Evolutionary conservation across 23 tunicate genomes (phyloP).

Genomic region (Halocynthia aurantium): DNA sequence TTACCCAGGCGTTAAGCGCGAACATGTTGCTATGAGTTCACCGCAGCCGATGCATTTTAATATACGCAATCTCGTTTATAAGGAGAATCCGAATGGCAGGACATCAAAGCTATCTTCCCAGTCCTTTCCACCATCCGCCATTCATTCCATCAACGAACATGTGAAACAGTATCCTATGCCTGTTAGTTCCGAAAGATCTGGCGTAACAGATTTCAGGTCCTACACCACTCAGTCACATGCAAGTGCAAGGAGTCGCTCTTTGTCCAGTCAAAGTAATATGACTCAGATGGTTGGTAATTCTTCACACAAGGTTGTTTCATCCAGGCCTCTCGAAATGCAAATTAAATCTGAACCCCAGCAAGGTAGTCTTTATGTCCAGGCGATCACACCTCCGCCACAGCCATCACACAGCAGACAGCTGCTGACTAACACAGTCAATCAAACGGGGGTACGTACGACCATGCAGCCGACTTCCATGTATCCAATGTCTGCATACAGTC

Average conservation of each 20-base stretch:
- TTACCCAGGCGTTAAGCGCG: not conserved
- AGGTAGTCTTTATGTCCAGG: not conserved
- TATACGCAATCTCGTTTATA: conserved; percentile 73
- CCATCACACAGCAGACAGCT: not conserved
- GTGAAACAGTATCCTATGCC: too few relatives aligned
- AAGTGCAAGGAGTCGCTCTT: conserved; percentile 5
- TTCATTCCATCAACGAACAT: too few relatives aligned
- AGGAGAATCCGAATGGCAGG: conserved; percentile 14
- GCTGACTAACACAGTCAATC: not conserved
- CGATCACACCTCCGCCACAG: conserved; percentile 1
- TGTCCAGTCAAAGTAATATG: not conserved
- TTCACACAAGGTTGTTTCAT: not conserved
- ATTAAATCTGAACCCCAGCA: not conserved
- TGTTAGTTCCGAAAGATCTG: too few relatives aligned
- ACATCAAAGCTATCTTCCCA: too few relatives aligned
- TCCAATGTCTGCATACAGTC: not conserved
- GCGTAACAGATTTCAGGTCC: not conserved
- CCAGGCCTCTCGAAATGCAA: not conserved
- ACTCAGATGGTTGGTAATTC: not conserved
- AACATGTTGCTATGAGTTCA: not conserved
- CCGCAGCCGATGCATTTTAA: conserved; percentile 58
- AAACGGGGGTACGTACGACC: not conserved
- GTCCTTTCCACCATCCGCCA: too few relatives aligned
- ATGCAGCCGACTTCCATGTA: not conserved
- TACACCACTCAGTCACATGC: not conserved